These are phyloP conservation scores for Drosophila pseudoananassae DNA, from an alignment of 1,140 invertebrate genomes.

Conservation along the genomic window DNA sequence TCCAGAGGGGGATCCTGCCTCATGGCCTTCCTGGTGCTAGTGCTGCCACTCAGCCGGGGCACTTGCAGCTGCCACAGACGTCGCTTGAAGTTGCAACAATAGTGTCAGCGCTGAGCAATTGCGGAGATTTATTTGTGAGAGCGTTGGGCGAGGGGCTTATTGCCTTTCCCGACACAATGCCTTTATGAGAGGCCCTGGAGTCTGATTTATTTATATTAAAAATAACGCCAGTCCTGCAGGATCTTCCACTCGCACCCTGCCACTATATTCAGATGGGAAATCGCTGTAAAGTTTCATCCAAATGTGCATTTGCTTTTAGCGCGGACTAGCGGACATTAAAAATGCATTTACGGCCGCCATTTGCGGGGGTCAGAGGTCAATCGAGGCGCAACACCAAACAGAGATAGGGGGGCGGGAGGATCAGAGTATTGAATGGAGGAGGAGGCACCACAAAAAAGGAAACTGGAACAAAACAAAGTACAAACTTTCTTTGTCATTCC, in stretches of 20 bases:
- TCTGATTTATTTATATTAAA: constrained; percentile 65
- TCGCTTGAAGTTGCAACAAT: constrained; percentile 14
- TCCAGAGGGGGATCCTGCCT: too few relatives aligned
- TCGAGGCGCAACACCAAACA: not conserved
- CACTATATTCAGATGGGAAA: constrained; percentile 41
- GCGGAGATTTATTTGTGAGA: constrained; percentile 18
- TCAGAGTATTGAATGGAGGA: not conserved
- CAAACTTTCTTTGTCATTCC: constrained; percentile 19
- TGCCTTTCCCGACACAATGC: constrained; percentile 26
- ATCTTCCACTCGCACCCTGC: not conserved
- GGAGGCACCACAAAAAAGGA: not conserved
- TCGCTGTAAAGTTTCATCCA: constrained; percentile 55
- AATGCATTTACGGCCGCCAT: constrained; percentile 47
- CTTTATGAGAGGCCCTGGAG: constrained; percentile 46
- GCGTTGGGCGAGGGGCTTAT: constrained; percentile 37
- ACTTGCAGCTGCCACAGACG: constrained; percentile 5
- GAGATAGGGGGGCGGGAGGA: not conserved
- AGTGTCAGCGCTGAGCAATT: constrained; percentile 53
- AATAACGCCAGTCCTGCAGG: constrained; percentile 33
- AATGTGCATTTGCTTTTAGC: constrained; percentile 61
- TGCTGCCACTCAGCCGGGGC: constrained; percentile 18
- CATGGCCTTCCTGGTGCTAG: too few relatives aligned
- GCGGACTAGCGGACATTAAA: constrained; percentile 41
- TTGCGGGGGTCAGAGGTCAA: constrained; percentile 11
- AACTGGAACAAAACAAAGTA: not conserved